phyloP scores from a whole-genome alignment of 2,797 vertebrate species.

The Pipistrellus pygmaeus region DNA sequence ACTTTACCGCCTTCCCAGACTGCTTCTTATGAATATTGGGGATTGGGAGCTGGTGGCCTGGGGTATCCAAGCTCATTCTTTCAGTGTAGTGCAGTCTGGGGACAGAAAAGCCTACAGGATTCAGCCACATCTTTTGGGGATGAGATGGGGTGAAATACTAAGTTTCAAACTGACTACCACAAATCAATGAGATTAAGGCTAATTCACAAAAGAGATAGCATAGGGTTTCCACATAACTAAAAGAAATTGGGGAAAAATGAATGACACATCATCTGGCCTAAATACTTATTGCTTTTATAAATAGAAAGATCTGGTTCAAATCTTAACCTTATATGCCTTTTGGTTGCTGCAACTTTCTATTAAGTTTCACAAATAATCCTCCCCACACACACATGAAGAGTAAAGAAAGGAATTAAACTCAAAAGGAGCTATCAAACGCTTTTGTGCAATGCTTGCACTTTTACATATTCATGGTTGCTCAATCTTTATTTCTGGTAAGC shows the following conservation, averaged over 20 bases:
- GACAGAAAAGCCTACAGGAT: not conserved
- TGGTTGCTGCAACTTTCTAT: not conserved
- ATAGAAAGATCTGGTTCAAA: not conserved
- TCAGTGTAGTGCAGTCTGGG: not conserved
- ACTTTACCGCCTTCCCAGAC: not conserved
- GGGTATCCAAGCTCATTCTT: not conserved
- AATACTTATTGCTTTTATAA: not conserved
- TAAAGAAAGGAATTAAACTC: conserved; percentile 54
- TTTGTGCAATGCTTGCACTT: not conserved
- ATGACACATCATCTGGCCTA: not conserved
- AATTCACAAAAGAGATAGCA: not conserved
- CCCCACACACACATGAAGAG: not conserved
- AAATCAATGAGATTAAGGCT: not conserved
- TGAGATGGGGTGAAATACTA: not conserved
- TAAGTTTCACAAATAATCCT: not conserved
- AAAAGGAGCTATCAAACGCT: conserved; percentile 7
- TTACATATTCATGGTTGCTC: not conserved
- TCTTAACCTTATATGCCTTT: not conserved
- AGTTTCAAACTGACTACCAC: not conserved
- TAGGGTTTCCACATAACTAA: not conserved
- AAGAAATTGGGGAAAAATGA: not conserved
- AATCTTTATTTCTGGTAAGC: conserved; percentile 48
- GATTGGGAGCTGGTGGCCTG: no score
- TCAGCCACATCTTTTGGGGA: not conserved
- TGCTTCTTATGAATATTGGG: not conserved